phyloP scores from a whole-genome alignment of 1,140 invertebrate genomes.

The Thrips palmi region DNA sequence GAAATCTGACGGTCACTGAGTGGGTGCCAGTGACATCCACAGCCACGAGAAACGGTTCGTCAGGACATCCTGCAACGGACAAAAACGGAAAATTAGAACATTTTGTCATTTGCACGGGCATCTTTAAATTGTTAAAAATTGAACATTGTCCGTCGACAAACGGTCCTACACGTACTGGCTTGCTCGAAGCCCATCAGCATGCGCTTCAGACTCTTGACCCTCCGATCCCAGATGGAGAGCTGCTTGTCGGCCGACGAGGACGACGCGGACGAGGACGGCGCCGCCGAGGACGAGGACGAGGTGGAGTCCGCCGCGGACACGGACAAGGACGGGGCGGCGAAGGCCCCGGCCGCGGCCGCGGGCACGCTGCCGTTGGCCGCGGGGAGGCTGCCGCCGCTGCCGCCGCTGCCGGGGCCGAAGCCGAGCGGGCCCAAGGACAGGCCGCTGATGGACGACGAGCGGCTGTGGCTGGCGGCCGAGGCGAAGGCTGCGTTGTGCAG shows the following conservation, averaged over 20 bases:
- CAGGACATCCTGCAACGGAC: constrained; percentile 43
- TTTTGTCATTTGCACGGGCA: not conserved
- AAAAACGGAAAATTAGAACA: constrained; percentile 6
- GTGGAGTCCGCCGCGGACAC: constrained; percentile 30
- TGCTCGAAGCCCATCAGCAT: constrained; percentile 48
- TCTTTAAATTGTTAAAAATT: not conserved
- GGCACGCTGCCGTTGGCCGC: constrained; percentile 12
- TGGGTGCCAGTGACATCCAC: constrained; percentile 68
- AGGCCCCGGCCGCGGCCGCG: constrained; percentile 21
- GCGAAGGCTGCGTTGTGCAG: no score
- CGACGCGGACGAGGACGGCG: constrained; percentile 36
- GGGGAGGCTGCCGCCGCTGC: no score
- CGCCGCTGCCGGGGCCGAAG: no score
- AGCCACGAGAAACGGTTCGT: constrained; percentile 51
- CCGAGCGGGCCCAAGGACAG: no score
- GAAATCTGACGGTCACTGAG: constrained; percentile 52
- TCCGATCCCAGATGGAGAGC: constrained; percentile 67
- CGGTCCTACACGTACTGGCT: constrained; percentile 32
- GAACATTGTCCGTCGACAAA: constrained; percentile 2
- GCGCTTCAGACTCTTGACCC: constrained; percentile 58
- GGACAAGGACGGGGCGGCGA: constrained; percentile 10
- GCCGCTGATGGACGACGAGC: no score
- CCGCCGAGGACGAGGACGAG: constrained; percentile 40
- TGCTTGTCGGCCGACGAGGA: constrained; percentile 43
- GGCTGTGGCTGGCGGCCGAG: no score